A percentile compares a stretch with the other conserved stretches of the same genome.
Conservation (phyloP, 1,140 invertebrate species). For the Andrena cerasifolii region DNA sequence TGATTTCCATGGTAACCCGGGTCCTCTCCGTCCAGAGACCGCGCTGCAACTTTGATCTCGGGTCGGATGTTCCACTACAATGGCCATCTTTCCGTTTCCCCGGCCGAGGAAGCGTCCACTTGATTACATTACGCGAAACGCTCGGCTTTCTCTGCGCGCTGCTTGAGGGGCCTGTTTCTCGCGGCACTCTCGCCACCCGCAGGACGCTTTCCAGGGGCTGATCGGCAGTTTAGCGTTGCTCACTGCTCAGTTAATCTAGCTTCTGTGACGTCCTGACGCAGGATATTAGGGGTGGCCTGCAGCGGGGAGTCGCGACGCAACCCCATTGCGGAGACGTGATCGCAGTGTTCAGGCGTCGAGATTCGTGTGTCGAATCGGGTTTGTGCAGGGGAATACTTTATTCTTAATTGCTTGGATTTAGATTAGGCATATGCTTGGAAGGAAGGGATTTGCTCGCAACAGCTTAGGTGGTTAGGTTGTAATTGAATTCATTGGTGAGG, state of each 20-base stretch:
- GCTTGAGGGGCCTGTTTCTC: neutral
- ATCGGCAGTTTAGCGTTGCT: constrained; percentile 26
- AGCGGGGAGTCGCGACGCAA: neutral
- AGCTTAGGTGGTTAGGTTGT: no score
- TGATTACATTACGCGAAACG: constrained; percentile 27
- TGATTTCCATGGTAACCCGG: constrained; percentile 1
- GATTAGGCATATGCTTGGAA: no score
- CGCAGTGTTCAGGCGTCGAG: no score
- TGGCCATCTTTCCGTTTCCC: constrained; percentile 11
- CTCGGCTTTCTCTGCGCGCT: neutral
- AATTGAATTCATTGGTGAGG: no score
- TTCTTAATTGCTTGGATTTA: no score
- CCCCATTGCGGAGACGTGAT: no score
- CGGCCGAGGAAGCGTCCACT: neutral
- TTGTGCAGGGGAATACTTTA: no score
- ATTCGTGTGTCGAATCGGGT: no score
- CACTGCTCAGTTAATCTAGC: constrained; percentile 19
- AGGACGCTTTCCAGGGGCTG: constrained; percentile 4
- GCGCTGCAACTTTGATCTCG: constrained; percentile 41
- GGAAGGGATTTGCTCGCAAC: no score
- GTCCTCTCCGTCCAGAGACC: neutral
- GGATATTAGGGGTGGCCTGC: neutral
- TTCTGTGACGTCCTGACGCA: no score
- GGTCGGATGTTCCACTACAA: constrained; percentile 24
- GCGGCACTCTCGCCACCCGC: neutral